These are phyloP conservation scores for Parasteatoda lunata DNA, from an alignment of 2,888 invertebrate genomes.

Conservation along the genomic window DNA sequence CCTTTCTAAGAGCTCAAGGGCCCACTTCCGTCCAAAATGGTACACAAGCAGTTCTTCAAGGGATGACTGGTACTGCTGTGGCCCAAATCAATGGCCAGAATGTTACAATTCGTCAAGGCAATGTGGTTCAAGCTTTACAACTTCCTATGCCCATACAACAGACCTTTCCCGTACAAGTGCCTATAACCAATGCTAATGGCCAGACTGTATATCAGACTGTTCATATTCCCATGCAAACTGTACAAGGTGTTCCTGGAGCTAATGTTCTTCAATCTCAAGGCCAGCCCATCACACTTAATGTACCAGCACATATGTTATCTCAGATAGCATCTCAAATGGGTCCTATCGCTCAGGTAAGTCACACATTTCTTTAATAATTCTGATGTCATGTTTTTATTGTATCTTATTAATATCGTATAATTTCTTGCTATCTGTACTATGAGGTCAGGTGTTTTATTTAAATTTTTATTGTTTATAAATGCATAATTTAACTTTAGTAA, in stretches of 20 bases:
- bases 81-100: slow-evolving; percentile 78
- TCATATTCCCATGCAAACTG: slow-evolving; percentile 91
- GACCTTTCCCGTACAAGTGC: slow-evolving; percentile 82
- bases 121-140: slow-evolving; percentile 70
- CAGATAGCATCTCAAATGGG: slow-evolving; percentile 70
- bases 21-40: slow-evolving; percentile 65
- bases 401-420: too few relatives aligned
- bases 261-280: slow-evolving; percentile 74
- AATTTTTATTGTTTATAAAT: too few relatives aligned
- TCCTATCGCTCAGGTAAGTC: slow-evolving; percentile 71
- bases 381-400: too few relatives aligned
- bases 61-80: slow-evolving; percentile 73
- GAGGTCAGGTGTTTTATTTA: too few relatives aligned
- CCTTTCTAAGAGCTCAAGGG: slow-evolving; percentile 77
- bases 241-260: slow-evolving; percentile 78
- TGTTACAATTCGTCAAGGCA: slow-evolving; percentile 80
- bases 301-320: slow-evolving; percentile 70
- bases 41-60: slow-evolving; percentile 62
- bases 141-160: slow-evolving; percentile 74
- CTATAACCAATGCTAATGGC: slow-evolving; percentile 88
- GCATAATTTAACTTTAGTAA: too few relatives aligned
- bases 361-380: too few relatives aligned
- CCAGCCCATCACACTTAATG: slow-evolving; percentile 67
- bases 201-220: slow-evolving; percentile 97
- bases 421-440: too few relatives aligned